phyloP scores from a whole-genome alignment of 2,113 vertebrate species.

The Tetrax tetrax region DNA sequence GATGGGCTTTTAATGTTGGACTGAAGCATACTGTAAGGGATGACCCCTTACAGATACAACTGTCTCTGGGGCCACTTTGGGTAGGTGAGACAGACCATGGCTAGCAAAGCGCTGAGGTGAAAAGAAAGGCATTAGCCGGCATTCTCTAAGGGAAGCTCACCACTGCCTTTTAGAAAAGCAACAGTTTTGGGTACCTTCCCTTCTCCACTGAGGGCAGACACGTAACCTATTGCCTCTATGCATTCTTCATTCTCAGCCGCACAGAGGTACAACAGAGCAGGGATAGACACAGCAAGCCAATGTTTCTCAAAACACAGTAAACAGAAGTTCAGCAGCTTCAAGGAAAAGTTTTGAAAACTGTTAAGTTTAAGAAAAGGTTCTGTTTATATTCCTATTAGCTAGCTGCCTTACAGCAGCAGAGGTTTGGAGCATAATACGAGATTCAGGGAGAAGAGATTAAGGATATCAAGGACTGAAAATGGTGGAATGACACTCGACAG shows the following conservation, averaged over 20 bases:
- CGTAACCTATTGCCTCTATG: neutral
- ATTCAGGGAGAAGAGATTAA: neutral
- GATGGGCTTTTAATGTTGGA: neutral
- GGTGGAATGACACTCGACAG: neutral
- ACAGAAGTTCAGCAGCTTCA: neutral
- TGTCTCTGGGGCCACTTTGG: neutral
- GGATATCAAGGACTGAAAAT: neutral
- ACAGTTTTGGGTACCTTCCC: neutral
- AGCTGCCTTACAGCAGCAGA: neutral
- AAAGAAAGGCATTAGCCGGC: neutral
- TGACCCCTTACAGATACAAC: neutral
- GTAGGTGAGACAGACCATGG: neutral
- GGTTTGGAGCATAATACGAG: neutral
- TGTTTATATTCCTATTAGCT: neutral
- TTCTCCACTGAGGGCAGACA: neutral
- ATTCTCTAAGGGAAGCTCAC: neutral
- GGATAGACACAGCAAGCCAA: rapidly evolving
- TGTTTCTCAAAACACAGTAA: neutral
- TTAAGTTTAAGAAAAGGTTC: neutral
- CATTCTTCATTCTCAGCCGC: neutral
- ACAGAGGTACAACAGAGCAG: neutral
- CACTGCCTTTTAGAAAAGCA: neutral
- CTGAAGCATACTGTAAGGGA: neutral
- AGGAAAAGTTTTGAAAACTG: neutral
- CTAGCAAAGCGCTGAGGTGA: neutral